A percentile compares a stretch with the other conserved stretches of the same genome.
phyloP scores from a whole-genome alignment of 2,797 vertebrate species.

The Distichodus sexfasciatus region DNA sequence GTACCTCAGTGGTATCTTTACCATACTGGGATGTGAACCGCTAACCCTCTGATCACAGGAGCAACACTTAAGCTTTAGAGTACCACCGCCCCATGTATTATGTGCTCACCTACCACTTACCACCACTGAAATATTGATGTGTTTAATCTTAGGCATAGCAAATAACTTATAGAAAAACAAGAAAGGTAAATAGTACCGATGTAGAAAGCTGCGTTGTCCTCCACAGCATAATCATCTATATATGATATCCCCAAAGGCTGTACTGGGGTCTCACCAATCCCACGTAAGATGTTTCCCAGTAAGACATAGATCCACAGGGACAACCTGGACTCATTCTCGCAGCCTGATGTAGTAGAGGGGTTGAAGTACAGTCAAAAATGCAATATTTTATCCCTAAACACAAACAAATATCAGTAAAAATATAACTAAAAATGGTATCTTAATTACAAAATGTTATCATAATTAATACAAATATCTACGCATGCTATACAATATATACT shows the following conservation, averaged over 20 bases:
- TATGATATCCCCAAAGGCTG: constrained; percentile 84
- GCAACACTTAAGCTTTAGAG: too few species aligned
- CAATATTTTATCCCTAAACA: not conserved
- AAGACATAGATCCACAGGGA: constrained; percentile 85
- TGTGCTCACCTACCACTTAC: too few species aligned
- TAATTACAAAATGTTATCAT: too few species aligned
- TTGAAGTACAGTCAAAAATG: not conserved
- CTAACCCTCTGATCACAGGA: too few species aligned
- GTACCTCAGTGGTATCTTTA: too few species aligned
- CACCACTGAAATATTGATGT: not conserved
- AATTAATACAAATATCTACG: too few species aligned
- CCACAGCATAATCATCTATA: constrained; percentile 78
- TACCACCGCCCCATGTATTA: too few species aligned
- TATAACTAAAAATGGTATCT: not conserved
- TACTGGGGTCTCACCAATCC: constrained; percentile 84
- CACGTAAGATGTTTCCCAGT: constrained; percentile 82
- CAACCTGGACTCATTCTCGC: constrained; percentile 72
- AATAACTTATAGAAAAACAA: too few species aligned
- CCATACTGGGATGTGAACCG: too few species aligned
- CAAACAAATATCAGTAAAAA: not conserved
- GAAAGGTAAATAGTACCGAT: constrained; percentile 69
- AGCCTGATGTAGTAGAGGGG: constrained; percentile 58
- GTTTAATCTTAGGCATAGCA: too few species aligned
- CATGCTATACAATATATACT: not conserved
- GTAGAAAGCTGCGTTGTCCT: constrained; percentile 81